These are phyloP conservation scores for Drosophila ohnishii DNA, from an alignment of 1,140 invertebrate species.

Conservation along the genomic window DNA sequence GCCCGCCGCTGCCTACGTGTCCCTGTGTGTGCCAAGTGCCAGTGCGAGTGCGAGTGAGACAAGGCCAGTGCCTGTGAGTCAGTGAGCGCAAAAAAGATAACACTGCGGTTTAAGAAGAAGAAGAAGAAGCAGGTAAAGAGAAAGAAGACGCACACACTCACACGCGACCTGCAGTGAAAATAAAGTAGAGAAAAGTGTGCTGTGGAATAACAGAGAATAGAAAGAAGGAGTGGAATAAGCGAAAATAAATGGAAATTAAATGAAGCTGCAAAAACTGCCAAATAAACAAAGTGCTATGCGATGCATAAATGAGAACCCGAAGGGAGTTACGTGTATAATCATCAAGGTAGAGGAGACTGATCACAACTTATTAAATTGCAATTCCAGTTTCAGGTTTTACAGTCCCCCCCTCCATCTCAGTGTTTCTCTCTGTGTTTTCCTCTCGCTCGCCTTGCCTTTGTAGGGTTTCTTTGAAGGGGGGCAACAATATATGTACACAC, in stretches of 20 bases:
- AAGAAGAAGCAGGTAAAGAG: conserved; percentile 69
- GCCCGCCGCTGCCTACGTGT: conserved; percentile 36
- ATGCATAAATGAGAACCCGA: conserved; percentile 69
- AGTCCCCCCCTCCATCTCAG: conserved; percentile 8
- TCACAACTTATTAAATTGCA: conserved; percentile 75
- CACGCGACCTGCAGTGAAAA: conserved; percentile 67
- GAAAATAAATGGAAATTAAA: conserved; percentile 63
- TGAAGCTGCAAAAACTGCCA: conserved; percentile 70
- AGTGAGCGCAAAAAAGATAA: conserved; percentile 72
- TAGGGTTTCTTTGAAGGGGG: conserved; percentile 50
- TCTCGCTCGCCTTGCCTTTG: conserved; percentile 23
- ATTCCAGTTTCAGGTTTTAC: conserved; percentile 65
- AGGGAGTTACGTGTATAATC: conserved; percentile 65
- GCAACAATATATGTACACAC: conserved; percentile 13
- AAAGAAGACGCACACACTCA: conserved; percentile 58
- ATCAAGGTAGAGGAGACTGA: conserved; percentile 52
- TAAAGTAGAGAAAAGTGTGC: conserved; percentile 73
- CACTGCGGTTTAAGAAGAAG: conserved; percentile 16
- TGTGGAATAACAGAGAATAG: conserved; percentile 57
- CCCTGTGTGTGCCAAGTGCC: conserved; percentile 41
- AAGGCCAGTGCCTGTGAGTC: conserved; percentile 39
- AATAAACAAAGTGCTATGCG: conserved; percentile 60
- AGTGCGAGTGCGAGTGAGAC: conserved; percentile 19
- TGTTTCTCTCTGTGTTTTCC: conserved; percentile 11
- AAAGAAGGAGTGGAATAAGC: conserved; percentile 23